Conservation (phyloP, 2,888 invertebrate genomes). For the Falcaria lacertinaria region DNA sequence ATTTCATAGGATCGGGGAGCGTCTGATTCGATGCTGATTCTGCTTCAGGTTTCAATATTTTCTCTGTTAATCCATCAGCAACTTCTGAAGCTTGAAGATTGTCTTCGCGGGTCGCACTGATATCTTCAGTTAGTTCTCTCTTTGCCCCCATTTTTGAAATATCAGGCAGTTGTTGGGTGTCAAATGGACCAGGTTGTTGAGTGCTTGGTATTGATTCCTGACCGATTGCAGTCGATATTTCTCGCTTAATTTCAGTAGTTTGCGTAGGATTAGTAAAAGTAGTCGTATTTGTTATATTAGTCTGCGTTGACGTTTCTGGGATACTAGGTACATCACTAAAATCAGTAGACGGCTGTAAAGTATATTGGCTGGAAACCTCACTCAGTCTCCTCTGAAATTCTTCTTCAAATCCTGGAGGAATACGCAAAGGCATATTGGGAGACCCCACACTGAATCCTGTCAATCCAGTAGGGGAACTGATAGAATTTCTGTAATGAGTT, state of each 20-base stretch:
- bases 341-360: background rate
- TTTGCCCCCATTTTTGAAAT: conserved; percentile 5
- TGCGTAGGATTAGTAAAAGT: conserved; percentile 18
- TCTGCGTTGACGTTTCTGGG: conserved; percentile 50
- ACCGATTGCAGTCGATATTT: background rate
- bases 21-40: conserved; percentile 11
- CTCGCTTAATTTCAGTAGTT: background rate
- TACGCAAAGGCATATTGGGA: conserved; percentile 25
- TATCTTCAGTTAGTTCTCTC: background rate
- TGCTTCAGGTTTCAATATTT: background rate
- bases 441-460: conserved; percentile 15
- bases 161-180: background rate
- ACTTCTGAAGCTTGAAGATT: background rate
- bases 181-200: background rate
- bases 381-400: conserved; percentile 39
- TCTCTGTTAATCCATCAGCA: background rate
- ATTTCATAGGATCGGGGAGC: conserved; percentile 50
- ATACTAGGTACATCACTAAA: conserved; percentile 20
- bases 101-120: conserved; percentile 2
- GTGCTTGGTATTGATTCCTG: background rate
- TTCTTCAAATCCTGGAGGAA: conserved; percentile 68
- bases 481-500: conserved; percentile 55
- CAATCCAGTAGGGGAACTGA: conserved; percentile 32
- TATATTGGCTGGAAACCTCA: conserved; percentile 16
- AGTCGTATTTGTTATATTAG: conserved; percentile 21